Base-by-base conservation (phyloP, 2,797 vertebrate genomes). In the Clarias fuscus region DNA sequence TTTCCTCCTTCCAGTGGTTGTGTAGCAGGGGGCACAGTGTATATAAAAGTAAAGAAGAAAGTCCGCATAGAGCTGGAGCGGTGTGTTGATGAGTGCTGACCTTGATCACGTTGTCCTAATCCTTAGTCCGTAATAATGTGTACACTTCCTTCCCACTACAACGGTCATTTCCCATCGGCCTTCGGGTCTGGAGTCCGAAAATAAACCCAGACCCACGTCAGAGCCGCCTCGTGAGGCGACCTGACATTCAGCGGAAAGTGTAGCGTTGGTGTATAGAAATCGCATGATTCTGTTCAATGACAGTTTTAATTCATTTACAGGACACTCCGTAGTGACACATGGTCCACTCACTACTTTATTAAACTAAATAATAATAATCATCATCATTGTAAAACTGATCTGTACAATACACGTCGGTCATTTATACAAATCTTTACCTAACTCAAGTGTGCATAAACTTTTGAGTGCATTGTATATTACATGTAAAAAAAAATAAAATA, bases 31-130 rank as follows among this genome's bases (percentile, higher is more conserved):
- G 30, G 20, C 58, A 40, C 13, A 24, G 80, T 53, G 65, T 70
- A 65, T 83, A 86, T 56, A 56, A 56, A 90, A 86, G 82, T 83
- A 86, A 71, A 64, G 84, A 77, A 84, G 8, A 83, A 88, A 88
- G 88, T 89, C 88, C 86, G 89, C 88, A 90, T 83, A 85, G 80
- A 56, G 56, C 84, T 84, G 82, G 75, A 78, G 72, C 84, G 77
- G 86, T 88, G 87, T 89, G 88, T 88, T 86, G 90, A 84, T 88
- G 82, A 58, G 22, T 78, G 64, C 87, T 91, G 90, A 91, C 90
- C 90, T 91, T 91, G 88, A 89, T 91, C 86, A 78, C 79, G 87
- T 85, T 89, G 90, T 90, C 87, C 90, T 88, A 85, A 88, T 88
- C 86, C 90, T 78, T 88, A 83, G 84, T 87, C 84, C 86, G 43